Base-by-base conservation (phyloP, 1,140 invertebrate species). In the Teleopsis dalmanni region DNA sequence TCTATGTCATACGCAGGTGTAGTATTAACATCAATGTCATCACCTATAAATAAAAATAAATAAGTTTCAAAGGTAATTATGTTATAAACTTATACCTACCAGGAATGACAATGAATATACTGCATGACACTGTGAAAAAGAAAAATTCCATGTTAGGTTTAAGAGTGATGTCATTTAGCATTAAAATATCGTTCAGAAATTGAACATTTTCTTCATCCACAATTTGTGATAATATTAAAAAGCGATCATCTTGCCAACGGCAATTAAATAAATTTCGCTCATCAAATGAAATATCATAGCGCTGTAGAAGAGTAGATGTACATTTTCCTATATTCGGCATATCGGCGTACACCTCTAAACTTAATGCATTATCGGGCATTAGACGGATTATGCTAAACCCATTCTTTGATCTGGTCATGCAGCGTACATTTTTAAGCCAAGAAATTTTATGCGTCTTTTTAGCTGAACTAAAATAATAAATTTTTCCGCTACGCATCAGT, bases 231-330 rank as follows among this genome's bases (percentile, higher is more conserved):
- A 52, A 29, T 14, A 68, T 26, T 0, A 53, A 61, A 38, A 57
- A 68, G 3, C 43, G 18, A 42, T 68, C 65, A 27, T 52, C 42
- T 3, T 47, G 23, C 60, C 62, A 65, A 5, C 57, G 50, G 18
- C 55, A 55, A 22, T 62, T 55, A 35, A 68, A 67, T 31, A 65
- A 42, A 41, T 65, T 68, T 22, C 54, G 44, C 3, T 59, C 53
- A 47, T 68, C 62, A 31, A 57, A 68, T 22, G 62, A 62, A 4
- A 68, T 60, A 29, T 68, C 54, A 27, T 59, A 67, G 26, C 53
- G 46, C 5, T 57, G 44, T 25, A 50, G 53, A 18, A 65, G 34
- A 1, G 54, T 57, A 16, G 54, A 57, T 4, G 49, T 37, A 3
- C 29, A 48, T 26, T 56, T 58, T 13, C 53, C 55, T 19, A 67